phyloP scores from a whole-genome alignment of 2,888 invertebrate species.

The Pseudeuparius sepicola region DNA sequence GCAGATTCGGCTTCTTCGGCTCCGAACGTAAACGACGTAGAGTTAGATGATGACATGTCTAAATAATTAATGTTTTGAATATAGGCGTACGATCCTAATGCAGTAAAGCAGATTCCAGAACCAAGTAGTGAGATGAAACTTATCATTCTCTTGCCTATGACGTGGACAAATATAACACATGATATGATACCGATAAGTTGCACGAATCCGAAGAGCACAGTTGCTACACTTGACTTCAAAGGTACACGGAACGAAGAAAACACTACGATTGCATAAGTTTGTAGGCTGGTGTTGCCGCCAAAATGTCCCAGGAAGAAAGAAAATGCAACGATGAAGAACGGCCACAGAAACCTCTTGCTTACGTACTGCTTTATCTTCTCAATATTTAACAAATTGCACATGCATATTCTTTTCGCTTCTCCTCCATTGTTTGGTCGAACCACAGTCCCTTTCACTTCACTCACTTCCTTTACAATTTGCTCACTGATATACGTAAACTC shows the following conservation, averaged over 20 bases:
- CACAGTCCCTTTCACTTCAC: no score
- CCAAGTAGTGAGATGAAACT: constrained; percentile 57
- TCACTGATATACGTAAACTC: constrained; percentile 45
- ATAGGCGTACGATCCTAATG: constrained; percentile 48
- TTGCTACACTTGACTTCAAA: constrained; percentile 65
- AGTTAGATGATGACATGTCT: constrained; percentile 8
- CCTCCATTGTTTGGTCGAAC: no score
- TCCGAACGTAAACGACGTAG: not conserved
- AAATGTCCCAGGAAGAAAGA: constrained; percentile 66
- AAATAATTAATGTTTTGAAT: constrained; percentile 28
- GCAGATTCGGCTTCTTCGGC: constrained; percentile 3
- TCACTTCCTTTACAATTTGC: constrained; percentile 14
- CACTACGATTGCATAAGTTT: constrained; percentile 65
- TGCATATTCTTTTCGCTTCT: not conserved
- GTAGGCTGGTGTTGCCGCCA: constrained; percentile 63
- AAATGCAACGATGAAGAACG: constrained; percentile 54
- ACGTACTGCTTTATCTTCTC: constrained; percentile 37
- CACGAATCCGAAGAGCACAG: constrained; percentile 58
- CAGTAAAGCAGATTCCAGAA: constrained; percentile 53
- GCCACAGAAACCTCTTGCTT: constrained; percentile 54
- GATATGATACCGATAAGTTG: constrained; percentile 57
- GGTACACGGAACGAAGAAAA: constrained; percentile 62
- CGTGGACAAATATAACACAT: constrained; percentile 59
- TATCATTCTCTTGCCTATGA: constrained; percentile 61
- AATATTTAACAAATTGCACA: not conserved